Percentiles rank a stretch among this genome's conserved stretches.
phyloP scores from a whole-genome alignment of 1,140 invertebrate species.

The Drosophila aff. region DNA sequence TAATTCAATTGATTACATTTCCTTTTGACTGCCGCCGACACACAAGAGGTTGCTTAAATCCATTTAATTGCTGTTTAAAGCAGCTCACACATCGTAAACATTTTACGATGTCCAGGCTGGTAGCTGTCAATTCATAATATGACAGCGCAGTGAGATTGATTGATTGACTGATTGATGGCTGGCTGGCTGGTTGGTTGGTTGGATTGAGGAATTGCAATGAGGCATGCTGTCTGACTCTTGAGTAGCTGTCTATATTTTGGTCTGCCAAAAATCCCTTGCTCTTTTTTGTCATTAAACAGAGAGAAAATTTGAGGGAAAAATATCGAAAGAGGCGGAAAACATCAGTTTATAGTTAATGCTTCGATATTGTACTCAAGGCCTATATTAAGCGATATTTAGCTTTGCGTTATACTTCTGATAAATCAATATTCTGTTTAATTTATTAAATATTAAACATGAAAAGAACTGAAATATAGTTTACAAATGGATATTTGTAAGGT shows the following conservation, averaged over 20 bases:
- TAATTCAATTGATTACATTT: slow-evolving; percentile 48
- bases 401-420: too few species aligned
- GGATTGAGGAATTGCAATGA: slow-evolving; percentile 23
- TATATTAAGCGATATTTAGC: too few species aligned
- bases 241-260: slow-evolving; percentile 18
- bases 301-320: not conserved
- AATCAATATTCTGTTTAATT: too few species aligned
- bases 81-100: not conserved
- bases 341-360: not conserved
- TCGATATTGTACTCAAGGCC: too few species aligned
- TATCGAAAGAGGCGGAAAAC: not conserved
- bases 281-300: not conserved
- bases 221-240: slow-evolving; percentile 13
- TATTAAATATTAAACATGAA: too few species aligned
- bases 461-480: too few species aligned
- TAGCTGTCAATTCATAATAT: slow-evolving; percentile 33
- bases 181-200: not conserved
- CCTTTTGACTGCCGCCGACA: slow-evolving; percentile 17
- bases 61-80: slow-evolving; percentile 26
- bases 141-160: slow-evolving; percentile 28
- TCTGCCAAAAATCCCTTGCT: slow-evolving; percentile 1
- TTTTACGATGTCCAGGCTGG: slow-evolving; percentile 26
- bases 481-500: too few species aligned
- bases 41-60: slow-evolving; percentile 15
- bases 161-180: slow-evolving; percentile 46